Percentiles rank a stretch among this genome's conserved stretches.
Conservation (phyloP, 92 coral and sea anemone genomes). For the Hydrozoanthus gracilis region DNA sequence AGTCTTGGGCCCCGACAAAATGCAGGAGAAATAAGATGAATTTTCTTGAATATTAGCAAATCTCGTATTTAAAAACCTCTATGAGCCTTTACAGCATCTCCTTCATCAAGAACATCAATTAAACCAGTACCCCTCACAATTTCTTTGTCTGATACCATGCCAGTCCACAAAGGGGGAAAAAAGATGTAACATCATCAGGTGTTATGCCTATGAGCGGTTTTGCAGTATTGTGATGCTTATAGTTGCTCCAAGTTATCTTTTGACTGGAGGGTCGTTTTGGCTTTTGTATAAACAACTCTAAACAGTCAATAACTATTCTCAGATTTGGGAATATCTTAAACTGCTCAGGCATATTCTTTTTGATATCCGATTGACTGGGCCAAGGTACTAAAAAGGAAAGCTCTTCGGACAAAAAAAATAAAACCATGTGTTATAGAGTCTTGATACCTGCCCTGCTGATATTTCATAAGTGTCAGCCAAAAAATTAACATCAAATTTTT, state of each 20-base stretch:
- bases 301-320: conserved; percentile 66
- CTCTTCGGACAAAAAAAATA: conserved; percentile 69
- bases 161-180: conserved; percentile 74
- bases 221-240: conserved; percentile 68
- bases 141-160: conserved; percentile 67
- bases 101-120: conserved; percentile 61
- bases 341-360: conserved; percentile 55
- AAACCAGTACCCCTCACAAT: conserved; percentile 70
- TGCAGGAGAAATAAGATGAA: conserved; percentile 72
- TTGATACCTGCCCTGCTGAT: conserved; percentile 56
- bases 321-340: conserved; percentile 62
- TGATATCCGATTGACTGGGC: conserved; percentile 65
- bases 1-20: conserved; percentile 67
- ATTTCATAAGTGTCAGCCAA: conserved; percentile 67
- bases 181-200: conserved; percentile 73
- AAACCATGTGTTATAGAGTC: conserved; percentile 73
- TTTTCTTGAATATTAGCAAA: conserved; percentile 63
- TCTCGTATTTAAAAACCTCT: conserved; percentile 64
- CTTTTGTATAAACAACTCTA: conserved; percentile 64
- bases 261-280: conserved; percentile 59
- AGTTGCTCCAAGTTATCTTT: conserved; percentile 74
- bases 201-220: conserved; percentile 71
- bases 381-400: conserved; percentile 71
- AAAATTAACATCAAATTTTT: conserved; percentile 70
- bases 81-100: conserved; percentile 75